Base-by-base conservation (phyloP, 2,113 vertebrate species). In the Hepsetus odoe region DNA sequence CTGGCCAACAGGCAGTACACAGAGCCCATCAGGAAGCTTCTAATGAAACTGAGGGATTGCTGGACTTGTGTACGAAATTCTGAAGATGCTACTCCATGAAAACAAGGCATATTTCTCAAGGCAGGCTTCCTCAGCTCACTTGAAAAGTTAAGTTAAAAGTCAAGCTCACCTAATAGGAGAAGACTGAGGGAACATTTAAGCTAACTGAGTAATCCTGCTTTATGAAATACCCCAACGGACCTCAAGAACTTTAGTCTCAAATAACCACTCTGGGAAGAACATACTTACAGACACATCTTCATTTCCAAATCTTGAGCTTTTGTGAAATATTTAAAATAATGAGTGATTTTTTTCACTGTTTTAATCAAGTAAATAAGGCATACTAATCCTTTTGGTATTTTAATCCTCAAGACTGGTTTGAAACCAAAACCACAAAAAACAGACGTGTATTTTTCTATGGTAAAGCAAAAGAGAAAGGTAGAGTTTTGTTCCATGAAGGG, bases 1-100 rank as follows among this genome's bases (percentile, higher is more conserved):
- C 87, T 96, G 0, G 88, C 91, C 1, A 95, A 95, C 80, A 90
- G 80, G 46, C 92, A 95, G 80, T 96, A 96, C 80, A 96, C 93
- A 0, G 90, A 94, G 1, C 93, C 95, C 0, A 92, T 93, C 5
- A 81, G 84, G 78, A 90, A 87, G 7, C 82, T 92, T 0, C 59
- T 90, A 18, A 86, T 33, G 56, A 87, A 85, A 62, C 80, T 92
- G 18, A 28, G 90, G 64, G 85, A 85, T 85, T 83, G 87, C 26
- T 88, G 90, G 79, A 71, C 13, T 28, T 81, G 49, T 65, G 69
- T 35, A 75, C 30, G 14, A 62, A 12, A 42, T 76, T 14, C 0
- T 5, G 80, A 1, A 75, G 86, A 86, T 7, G 69, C 62, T 11
- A 46, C 64, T 0, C 30, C 86, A n/a, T 88, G 66, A 83, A 14